Evolutionary conservation across 1,140 invertebrate species (phyloP), one percentile per base, ranked within the genome.

Genomic region (Drosophila rufa): DNA sequence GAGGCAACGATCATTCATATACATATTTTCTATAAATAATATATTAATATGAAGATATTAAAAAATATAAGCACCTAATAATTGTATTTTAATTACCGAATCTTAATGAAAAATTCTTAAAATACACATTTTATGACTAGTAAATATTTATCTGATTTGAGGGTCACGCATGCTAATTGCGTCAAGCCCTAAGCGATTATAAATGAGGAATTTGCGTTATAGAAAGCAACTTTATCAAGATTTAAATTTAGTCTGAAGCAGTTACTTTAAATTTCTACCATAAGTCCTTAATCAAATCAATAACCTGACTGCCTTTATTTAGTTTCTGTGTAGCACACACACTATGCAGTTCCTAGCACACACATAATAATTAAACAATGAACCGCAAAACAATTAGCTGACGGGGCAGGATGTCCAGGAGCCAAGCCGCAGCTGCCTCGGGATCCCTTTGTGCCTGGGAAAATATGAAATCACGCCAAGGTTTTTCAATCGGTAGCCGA

Each of bases 361-460:
- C 71, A 75, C 71, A 79, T 84, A 79, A 77, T 89, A 79, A 87
- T 87, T 90, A 84, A 84, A 81, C 84, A 89, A 78, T 70, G 65
- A 61, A 75, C 84, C 71, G 58, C 68, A 75, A 75, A 81, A 75
- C 84, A 87, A 87, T 89, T 89, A 89, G 84, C 80, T 67, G 67
- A 60, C 80, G 33, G 74, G 36, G 47, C 70, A 80, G 50, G 56
- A 82, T 53, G 57, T 75, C 36, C 38, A 56, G 57, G 71, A 77
- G 51, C 74, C 76, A 79, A 60, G 47, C 83, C 71, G 64, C 83
- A 86, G 71, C 68, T 78, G 77, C 58, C 15, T 71, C 27, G 50
- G 61, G 57, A 74, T 65, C 56, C 56, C 51, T 55, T 55, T 83
- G 50, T 53, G 66, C 46, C 38, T 19, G 50, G 55, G 46, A 70